Base-by-base conservation (phyloP, 2,797 vertebrate species). In the Cirrhinus molitorella region DNA sequence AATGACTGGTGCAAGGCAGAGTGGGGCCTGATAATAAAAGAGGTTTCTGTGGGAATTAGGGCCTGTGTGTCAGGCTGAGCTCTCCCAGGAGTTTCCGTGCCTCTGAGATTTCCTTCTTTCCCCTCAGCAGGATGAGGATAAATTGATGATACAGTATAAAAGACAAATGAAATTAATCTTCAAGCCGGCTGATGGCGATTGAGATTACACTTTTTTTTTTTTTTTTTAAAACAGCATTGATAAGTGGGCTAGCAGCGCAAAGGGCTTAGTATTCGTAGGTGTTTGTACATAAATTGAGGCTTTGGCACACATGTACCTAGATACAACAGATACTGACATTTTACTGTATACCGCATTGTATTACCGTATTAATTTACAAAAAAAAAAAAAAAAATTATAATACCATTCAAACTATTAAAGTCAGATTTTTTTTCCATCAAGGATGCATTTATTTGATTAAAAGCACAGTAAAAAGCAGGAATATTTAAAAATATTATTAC, bases 81-180 rank as follows among this genome's bases (percentile, higher is more conserved):
- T 87, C 91, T 95, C 94, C 94, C 93, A 89, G 93, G 94, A 94
- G 94, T 90, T 86, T 90, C 91, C 92, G 92, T 94, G 91, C 93
- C 94, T 90, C 88, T 5, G 93, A 94, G 94, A 94, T 87, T 91
- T 80, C 84, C 51, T 68, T 66, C 75, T 85, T 70, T 73, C 25
- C 89, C 83, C 87, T 88, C 89, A 88, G 91, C 90, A 91, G 91
- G 91, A 93, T 91, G 93, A 95, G 94, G 91, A 95, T 94, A 93
- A 94, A 95, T 95, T 93, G 94, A 96, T 93, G 94, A 95, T 94
- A 92, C 91, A 92, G 91, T 91, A 90, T 67, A 87, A 92, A 92
- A 94, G 93, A 94, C 94, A 95, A 95, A 94, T 93, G 92, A 94
- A 95, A 95, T 95, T 95, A 95, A 96, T 96, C 94, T 95, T 95